These are phyloP conservation scores for Sphecodes monilicornis DNA, from an alignment of 2,888 invertebrate species.

Conservation along the genomic window DNA sequence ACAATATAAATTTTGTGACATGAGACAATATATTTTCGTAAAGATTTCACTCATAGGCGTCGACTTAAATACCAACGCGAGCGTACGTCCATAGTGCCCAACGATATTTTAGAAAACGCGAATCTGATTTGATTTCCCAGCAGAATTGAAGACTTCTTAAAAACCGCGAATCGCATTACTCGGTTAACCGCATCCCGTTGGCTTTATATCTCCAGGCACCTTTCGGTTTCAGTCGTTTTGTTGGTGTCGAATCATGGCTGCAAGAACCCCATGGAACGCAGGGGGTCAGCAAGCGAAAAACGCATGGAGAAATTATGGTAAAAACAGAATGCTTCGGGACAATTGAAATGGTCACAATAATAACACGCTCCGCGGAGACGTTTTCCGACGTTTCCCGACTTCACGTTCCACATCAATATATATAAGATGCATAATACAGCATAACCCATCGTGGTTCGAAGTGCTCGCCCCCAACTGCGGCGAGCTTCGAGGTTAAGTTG, in stretches of 20 bases:
- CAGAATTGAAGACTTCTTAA: constrained; percentile 54
- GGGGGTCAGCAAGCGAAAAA: neutral
- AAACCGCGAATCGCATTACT: constrained; percentile 26
- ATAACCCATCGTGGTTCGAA: constrained; percentile 38
- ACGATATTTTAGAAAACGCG: neutral
- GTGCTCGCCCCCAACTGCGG: constrained; percentile 30
- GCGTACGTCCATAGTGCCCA: neutral
- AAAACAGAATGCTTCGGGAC: constrained; percentile 2
- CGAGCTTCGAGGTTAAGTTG: constrained; percentile 53
- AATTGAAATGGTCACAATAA: constrained; percentile 1
- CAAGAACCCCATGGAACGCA: neutral
- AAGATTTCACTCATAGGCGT: neutral
- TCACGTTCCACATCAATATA: constrained; percentile 1
- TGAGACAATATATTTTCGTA: neutral
- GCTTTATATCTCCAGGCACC: constrained; percentile 29
- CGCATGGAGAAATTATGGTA: constrained; percentile 12
- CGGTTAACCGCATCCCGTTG: constrained; percentile 34
- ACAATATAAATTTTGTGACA: too few relatives aligned
- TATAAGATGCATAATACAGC: constrained; percentile 15
- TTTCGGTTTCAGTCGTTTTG: neutral
- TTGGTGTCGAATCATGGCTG: neutral
- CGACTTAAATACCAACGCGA: neutral
- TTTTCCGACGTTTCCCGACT: neutral
- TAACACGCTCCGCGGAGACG: constrained; percentile 19
- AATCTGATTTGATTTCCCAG: constrained; percentile 22